A percentile compares a stretch with the other conserved stretches of the same genome.
These are phyloP conservation scores for Geococcyx californianus DNA, from an alignment of 2,113 vertebrate genomes.

Conservation along the genomic window DNA sequence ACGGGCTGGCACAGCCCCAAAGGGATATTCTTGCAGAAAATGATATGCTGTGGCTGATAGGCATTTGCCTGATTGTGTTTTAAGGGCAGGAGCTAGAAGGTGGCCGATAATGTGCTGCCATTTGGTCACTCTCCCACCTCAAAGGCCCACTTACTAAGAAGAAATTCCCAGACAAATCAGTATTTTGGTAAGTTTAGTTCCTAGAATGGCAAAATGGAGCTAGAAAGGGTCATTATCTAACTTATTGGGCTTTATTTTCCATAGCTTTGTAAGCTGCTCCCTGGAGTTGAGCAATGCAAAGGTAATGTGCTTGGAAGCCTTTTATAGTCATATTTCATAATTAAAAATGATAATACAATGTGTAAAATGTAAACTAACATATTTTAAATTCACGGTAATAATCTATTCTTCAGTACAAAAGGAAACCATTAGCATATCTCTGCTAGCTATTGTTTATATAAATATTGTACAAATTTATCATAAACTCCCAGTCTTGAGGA, in stretches of 20 bases:
- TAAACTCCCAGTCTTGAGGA: background rate
- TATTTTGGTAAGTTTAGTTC: background rate
- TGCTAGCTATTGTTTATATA: background rate
- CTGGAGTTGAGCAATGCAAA: background rate
- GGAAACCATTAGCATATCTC: background rate
- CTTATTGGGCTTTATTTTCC: background rate
- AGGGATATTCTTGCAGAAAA: constrained; percentile 1
- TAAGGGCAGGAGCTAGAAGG: background rate
- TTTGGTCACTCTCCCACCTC: background rate
- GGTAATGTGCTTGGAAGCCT: background rate
- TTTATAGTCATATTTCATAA: background rate
- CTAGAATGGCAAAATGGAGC: background rate
- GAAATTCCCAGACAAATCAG: background rate
- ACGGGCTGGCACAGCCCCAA: constrained; percentile 4
- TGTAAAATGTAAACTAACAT: background rate
- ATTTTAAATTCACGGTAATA: background rate
- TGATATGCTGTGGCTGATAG: background rate
- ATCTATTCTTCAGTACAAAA: background rate
- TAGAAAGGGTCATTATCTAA: background rate
- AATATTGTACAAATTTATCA: background rate
- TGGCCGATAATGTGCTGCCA: background rate
- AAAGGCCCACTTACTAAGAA: background rate
- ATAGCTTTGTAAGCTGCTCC: background rate
- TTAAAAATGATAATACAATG: background rate
- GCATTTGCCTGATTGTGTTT: background rate